Percentiles rank a stretch among this genome's conserved stretches.
phyloP scores from a whole-genome alignment of 1,140 invertebrate genomes.

The Drosophila lini region DNA sequence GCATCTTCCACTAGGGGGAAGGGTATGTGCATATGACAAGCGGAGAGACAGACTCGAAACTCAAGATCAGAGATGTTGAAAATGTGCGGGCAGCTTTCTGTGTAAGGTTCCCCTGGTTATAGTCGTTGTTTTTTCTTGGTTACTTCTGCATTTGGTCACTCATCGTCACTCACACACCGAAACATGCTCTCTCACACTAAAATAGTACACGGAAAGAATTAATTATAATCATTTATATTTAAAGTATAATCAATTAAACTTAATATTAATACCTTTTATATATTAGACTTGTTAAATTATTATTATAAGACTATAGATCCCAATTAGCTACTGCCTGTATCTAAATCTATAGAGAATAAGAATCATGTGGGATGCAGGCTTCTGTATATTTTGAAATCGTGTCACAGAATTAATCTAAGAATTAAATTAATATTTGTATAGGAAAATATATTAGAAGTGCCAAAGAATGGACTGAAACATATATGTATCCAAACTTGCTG shows the following conservation, averaged over 20 bases:
- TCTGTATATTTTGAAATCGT: too few species aligned
- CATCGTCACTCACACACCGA: constrained; percentile 2
- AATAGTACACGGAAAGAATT: background rate
- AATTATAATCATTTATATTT: background rate
- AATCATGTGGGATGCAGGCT: too few species aligned
- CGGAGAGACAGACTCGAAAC: constrained; percentile 26
- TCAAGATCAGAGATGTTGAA: constrained; percentile 76
- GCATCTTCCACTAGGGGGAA: constrained; percentile 13
- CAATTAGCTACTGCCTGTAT: too few species aligned
- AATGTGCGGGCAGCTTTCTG: constrained; percentile 71
- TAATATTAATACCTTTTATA: too few species aligned
- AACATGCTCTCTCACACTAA: background rate
- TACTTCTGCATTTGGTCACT: constrained; percentile 67
- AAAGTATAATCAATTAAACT: background rate
- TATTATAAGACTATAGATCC: too few species aligned
- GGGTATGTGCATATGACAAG: constrained; percentile 14
- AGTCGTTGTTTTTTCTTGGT: constrained; percentile 31
- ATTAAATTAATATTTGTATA: too few species aligned
- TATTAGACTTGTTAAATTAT: too few species aligned
- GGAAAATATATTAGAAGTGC: too few species aligned
- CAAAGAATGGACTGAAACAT: too few species aligned
- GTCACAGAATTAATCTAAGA: too few species aligned
- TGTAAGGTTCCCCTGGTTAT: constrained; percentile 34
- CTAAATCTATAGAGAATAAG: too few species aligned
- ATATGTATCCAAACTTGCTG: too few species aligned